These are phyloP conservation scores for Sycophila texana DNA, from an alignment of 2,888 invertebrate genomes.

Conservation along the genomic window DNA sequence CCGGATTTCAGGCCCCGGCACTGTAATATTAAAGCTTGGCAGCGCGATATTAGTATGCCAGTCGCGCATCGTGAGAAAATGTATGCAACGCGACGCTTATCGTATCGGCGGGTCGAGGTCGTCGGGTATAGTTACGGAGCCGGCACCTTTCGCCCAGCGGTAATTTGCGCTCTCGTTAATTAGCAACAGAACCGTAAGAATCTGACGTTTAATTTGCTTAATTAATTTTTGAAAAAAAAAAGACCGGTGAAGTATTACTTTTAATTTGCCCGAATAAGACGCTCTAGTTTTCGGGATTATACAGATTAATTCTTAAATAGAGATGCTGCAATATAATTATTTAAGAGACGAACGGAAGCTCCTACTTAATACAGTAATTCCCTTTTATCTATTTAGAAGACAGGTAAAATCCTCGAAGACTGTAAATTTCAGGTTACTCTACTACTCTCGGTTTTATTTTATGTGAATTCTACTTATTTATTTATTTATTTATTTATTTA, in stretches of 20 bases:
- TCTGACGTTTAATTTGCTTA: background rate
- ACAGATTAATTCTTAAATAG: too few species aligned
- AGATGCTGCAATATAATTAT: too few species aligned
- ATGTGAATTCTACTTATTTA: too few species aligned
- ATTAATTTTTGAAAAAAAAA: background rate
- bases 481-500: too few species aligned
- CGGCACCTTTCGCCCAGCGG: background rate
- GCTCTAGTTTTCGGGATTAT: background rate
- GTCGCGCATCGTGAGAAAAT: conserved; percentile 7
- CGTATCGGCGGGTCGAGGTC: conserved; percentile 15
- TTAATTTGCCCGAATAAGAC: background rate
- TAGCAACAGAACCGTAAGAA: background rate
- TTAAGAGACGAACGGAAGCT: too few species aligned
- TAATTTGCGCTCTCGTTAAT: background rate
- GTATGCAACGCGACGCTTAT: conserved; percentile 35
- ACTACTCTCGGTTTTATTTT: too few species aligned
- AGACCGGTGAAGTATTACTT: background rate
- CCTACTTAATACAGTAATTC: too few species aligned
- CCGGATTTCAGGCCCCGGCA: background rate
- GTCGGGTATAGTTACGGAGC: background rate
- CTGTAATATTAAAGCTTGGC: conserved; percentile 13
- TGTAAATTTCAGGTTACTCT: too few species aligned
- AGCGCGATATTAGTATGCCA: conserved; percentile 24
- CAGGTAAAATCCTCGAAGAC: too few species aligned
- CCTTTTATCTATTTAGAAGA: too few species aligned